Conservation (phyloP, 1,140 invertebrate species). For the Elymnias hypermnestra region DNA sequence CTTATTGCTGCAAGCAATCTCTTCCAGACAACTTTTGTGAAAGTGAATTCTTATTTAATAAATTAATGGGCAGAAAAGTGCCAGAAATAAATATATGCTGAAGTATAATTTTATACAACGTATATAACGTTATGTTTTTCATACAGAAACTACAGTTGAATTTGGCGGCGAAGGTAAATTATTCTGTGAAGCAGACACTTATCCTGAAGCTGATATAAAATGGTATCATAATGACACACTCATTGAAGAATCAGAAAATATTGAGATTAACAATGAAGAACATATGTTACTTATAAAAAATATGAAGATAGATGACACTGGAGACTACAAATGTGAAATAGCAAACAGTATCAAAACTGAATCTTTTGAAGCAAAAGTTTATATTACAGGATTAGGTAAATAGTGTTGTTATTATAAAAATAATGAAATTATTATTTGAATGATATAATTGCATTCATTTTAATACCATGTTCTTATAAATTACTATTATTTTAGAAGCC, state of each 20-base stretch:
- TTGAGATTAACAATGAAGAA: slow-evolving; percentile 30
- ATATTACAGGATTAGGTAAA: slow-evolving; percentile 46
- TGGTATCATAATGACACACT: slow-evolving; percentile 52
- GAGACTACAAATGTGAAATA: slow-evolving; percentile 45
- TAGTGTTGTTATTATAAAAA: slow-evolving; percentile 3
- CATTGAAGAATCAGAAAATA: slow-evolving; percentile 26
- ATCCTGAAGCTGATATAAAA: slow-evolving; percentile 44
- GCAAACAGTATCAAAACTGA: slow-evolving; percentile 30
- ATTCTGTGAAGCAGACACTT: slow-evolving; percentile 45
- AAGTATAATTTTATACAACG: no score
- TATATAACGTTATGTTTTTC: background rate
- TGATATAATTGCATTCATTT: no score
- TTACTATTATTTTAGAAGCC: slow-evolving; percentile 37
- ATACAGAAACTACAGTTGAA: slow-evolving; percentile 45
- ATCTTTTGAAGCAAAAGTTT: slow-evolving; percentile 30
- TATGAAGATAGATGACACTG: slow-evolving; percentile 39
- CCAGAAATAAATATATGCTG: no score
- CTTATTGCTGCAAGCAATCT: no score
- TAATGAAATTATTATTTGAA: no score
- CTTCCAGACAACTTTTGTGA: no score
- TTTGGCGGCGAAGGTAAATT: slow-evolving; percentile 40
- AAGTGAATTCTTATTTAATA: no score
- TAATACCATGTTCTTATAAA: no score
- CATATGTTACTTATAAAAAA: slow-evolving; percentile 33
- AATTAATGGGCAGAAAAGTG: no score